Evolutionary conservation across 2,797 vertebrate genomes (phyloP).

Genomic region (Phaenicophaeus curvirostris): DNA sequence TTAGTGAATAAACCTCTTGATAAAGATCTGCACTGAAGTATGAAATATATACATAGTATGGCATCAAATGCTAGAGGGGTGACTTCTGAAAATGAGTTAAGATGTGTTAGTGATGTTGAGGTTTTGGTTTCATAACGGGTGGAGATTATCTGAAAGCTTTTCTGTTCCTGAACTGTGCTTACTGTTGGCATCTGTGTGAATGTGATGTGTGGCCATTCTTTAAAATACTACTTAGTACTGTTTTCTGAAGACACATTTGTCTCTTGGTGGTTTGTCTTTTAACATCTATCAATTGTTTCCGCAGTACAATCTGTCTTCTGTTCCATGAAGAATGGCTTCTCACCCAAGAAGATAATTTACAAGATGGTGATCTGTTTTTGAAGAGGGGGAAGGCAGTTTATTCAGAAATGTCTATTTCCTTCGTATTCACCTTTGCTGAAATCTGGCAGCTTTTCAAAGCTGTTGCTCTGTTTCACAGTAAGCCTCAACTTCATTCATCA

Average conservation of each 20-base stretch:
- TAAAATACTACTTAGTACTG: background rate
- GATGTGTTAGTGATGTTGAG: slow-evolving; percentile 34
- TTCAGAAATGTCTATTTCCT: slow-evolving; percentile 20
- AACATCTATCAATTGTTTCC: background rate
- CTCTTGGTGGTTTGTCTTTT: slow-evolving; percentile 31
- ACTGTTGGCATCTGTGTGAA: slow-evolving; percentile 30
- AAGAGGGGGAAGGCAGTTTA: slow-evolving; percentile 2
- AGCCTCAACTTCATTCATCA: slow-evolving; percentile 39
- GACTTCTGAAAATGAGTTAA: slow-evolving; percentile 21
- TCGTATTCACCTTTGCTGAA: slow-evolving; percentile 33
- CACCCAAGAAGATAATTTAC: slow-evolving; percentile 17
- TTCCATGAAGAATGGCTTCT: slow-evolving; percentile 22
- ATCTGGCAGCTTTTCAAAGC: slow-evolving; percentile 56
- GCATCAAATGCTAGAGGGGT: background rate
- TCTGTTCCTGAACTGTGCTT: slow-evolving; percentile 43
- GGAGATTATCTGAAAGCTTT: slow-evolving; percentile 43
- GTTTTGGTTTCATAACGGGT: slow-evolving; percentile 24
- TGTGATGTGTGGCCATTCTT: slow-evolving; percentile 24
- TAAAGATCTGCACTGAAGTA: slow-evolving; percentile 6
- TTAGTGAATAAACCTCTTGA: slow-evolving; percentile 48
- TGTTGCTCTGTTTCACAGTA: background rate
- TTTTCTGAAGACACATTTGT: background rate
- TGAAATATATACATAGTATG: background rate
- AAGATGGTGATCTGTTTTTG: slow-evolving; percentile 18
- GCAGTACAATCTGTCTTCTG: background rate